Base-by-base conservation (phyloP, 2,888 invertebrate species). In the Brachyopa scutellaris region DNA sequence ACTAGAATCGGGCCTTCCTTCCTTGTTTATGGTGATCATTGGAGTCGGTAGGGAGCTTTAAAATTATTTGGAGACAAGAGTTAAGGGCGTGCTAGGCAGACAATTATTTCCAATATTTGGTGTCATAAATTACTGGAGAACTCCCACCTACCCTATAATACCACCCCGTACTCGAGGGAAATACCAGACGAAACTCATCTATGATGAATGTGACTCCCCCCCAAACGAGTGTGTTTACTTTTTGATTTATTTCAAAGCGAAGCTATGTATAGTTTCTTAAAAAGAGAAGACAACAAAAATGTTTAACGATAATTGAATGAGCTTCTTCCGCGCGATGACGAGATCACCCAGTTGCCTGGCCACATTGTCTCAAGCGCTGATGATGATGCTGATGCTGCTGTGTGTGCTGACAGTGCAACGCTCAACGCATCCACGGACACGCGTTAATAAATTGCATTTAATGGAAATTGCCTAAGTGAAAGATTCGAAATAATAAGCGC, bases 381-480 rank as follows among this genome's bases (percentile, higher is more conserved):
- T 6, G 4, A 26, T 59, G 38, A 0, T 19, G 19, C 4, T 21
- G 26, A 13, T 51, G 49, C 19, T 29, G 33, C 15, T 15, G 26
- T 13, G 36, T 7, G n/a, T 49, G 62, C 13, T 11, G 38, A 26
- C 31, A 36, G 15, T 66, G 59, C 64, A 66, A 40, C 49, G 49
- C 15, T 47, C 23, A 19, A 36, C 57, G 38, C 59, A 69, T 62
- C n/a, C 79, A 62, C 57, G 79, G 79, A 70, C 80, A 82, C 82
- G 82, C 82, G 82, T 82, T 82, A 82, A 82, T 82, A 82, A 82
- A 82, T 82, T 82, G 82, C 77, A 77, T 77, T 82, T 82, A 72
- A 82, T 82, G 82, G 70, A 82, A 77, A 82, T 82, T 82, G 77
- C 53, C 77, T 77, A 77, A 77, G 82, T 82, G 77, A 82, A 82